phyloP scores from a whole-genome alignment of 2,113 vertebrate genomes.

The Psophia crepitans region DNA sequence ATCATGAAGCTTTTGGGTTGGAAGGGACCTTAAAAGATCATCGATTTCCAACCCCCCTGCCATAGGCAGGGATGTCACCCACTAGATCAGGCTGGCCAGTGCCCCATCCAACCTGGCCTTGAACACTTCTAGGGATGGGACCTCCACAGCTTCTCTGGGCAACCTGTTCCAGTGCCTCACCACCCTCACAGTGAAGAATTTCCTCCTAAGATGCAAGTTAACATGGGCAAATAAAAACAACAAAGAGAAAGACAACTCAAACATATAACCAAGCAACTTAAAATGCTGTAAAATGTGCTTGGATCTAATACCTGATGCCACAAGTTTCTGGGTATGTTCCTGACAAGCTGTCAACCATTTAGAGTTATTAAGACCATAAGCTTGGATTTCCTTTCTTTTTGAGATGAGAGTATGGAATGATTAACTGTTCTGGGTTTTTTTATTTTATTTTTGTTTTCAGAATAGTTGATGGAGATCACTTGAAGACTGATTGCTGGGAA shows the following conservation, averaged over 20 bases:
- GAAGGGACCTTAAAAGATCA: no score
- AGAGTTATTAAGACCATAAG: background rate
- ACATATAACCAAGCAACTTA: background rate
- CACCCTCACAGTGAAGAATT: no score
- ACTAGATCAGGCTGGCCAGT: no score
- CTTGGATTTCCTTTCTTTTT: background rate
- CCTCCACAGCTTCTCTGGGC: no score
- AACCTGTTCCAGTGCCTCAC: no score
- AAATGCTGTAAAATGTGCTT: background rate
- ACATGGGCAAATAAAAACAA: background rate
- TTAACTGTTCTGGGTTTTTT: background rate
- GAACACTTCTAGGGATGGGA: no score
- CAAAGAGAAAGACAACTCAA: background rate
- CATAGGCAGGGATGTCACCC: no score
- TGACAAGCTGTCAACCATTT: fast-evolving
- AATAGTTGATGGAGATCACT: background rate
- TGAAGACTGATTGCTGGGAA: background rate
- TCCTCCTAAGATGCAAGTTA: no score
- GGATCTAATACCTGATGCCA: background rate
- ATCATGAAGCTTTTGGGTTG: no score
- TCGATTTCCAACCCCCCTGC: no score
- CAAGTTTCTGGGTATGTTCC: background rate
- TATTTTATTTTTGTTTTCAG: background rate
- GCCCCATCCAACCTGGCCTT: no score
- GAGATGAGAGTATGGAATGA: background rate